Conservation (phyloP, 2,797 vertebrate species). For the Gastrophryne carolinensis region DNA sequence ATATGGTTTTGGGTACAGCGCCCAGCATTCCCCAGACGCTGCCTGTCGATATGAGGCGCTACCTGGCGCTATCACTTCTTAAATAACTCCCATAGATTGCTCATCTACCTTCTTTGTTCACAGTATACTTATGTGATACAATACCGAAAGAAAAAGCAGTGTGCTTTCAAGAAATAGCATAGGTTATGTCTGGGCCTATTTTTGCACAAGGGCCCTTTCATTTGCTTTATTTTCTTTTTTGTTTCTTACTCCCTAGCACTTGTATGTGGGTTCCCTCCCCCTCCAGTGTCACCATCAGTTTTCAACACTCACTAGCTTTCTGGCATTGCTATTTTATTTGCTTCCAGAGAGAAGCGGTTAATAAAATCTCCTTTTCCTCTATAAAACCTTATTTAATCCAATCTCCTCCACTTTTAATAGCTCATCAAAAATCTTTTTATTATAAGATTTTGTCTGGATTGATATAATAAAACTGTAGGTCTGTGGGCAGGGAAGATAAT, state of each 20-base stretch:
- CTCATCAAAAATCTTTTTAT: constrained; percentile 54
- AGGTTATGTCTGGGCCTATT: too few relatives aligned
- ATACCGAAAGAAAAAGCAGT: too few relatives aligned
- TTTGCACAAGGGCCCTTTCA: too few relatives aligned
- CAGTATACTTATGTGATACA: too few relatives aligned
- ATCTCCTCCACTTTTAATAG: constrained; percentile 47
- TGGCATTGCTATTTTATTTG: background rate
- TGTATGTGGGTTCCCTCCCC: background rate
- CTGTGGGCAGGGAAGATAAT: constrained; percentile 49
- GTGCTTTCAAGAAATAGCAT: too few relatives aligned
- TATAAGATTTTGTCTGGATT: constrained; percentile 51
- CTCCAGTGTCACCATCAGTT: background rate
- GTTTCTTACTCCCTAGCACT: background rate
- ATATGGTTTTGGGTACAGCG: too few relatives aligned
- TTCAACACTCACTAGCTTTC: background rate
- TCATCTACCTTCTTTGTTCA: too few relatives aligned
- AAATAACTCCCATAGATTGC: too few relatives aligned
- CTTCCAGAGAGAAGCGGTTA: constrained; percentile 36
- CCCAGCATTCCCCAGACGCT: too few relatives aligned
- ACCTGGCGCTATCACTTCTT: too few relatives aligned
- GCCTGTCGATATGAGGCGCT: too few relatives aligned
- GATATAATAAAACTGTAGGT: constrained; percentile 51
- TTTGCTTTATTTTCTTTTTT: too few relatives aligned
- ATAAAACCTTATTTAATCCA: constrained; percentile 50
- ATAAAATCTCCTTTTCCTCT: constrained; percentile 32